Evolutionary conservation across 2,113 vertebrate species (phyloP).

Genomic region (Toxotes jaculatrix): DNA sequence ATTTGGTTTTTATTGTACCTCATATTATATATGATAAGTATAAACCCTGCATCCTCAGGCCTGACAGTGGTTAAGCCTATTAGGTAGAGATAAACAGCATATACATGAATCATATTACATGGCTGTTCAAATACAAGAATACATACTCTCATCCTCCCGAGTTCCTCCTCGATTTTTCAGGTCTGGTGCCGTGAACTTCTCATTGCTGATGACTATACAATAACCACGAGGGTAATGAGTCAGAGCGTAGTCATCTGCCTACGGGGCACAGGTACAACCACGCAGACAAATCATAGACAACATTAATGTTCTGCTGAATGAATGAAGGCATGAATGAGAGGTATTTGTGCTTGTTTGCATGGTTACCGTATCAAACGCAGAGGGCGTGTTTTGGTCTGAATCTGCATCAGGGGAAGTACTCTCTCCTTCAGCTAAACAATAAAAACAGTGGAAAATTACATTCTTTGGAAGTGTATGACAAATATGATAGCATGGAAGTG

Average conservation of each 20-base stretch:
- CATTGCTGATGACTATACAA: conserved; percentile 81
- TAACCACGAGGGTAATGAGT: conserved; percentile 62
- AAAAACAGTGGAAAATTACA: neutral
- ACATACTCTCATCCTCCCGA: conserved; percentile 69
- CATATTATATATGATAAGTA: neutral
- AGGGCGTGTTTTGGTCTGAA: rapidly evolving
- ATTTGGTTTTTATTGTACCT: neutral
- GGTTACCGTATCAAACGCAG: conserved; percentile 50
- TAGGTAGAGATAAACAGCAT: neutral
- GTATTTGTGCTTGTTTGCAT: neutral
- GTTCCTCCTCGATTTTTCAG: conserved; percentile 45
- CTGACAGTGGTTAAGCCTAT: neutral
- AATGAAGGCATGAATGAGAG: neutral
- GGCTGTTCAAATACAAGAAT: neutral
- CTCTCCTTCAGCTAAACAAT: neutral
- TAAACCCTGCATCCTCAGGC: neutral
- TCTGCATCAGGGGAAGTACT: conserved; percentile 30
- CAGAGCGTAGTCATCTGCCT: conserved; percentile 68
- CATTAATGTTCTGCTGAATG: neutral
- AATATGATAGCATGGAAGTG: neutral
- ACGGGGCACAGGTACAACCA: conserved; percentile 14
- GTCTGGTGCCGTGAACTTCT: rapidly evolving
- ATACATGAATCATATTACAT: neutral
- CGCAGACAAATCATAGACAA: neutral
- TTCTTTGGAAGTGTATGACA: neutral